Evolutionary conservation across 2,797 vertebrate species (phyloP), one percentile per base, ranked within the genome.

Genomic region (Myiotriccus ornatus): DNA sequence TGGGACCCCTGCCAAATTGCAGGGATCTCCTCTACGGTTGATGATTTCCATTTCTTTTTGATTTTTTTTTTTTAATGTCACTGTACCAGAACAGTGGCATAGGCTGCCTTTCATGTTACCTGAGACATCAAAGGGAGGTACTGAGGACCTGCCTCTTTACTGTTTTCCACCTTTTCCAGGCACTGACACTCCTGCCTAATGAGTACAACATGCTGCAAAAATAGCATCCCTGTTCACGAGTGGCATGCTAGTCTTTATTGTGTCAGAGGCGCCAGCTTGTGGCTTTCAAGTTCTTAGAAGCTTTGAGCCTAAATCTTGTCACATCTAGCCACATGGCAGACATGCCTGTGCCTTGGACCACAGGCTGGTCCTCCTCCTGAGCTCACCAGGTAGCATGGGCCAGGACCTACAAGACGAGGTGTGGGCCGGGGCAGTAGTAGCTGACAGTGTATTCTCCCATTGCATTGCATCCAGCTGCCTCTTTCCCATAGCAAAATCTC

Each of bases 1-100:
- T 41, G 21, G 92, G 71, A 96, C 46, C 46, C 16, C 62, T 32
- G 81, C 82, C 84, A 95, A 79, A 95, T 71, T 81, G 71, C 65
- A 85, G 89, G 49, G 28, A 82, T 89, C 87, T 91, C 80, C 60
- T 88, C 37, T 46, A 32, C 2, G 3, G 65, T 10, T 1, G 14
- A 78, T 56, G 24, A 87, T 89, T 94, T 95, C 34, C 84, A 64
- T 87, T 85, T 55, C 11, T 50, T 49, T 77, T 73, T 88, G 6
- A 62, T 68, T 79, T 84, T 53, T 87, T 84, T 84, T 84, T 88
- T 87, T 86, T 44, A n/a, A 37, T 89, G 75, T 77, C 68, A 46
- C 41, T 8, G 2, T 69, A 65, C 37, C 60, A 63, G 76, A 89
- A 56, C 16, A 52, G 78, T 75, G 73, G n/a, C 65, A 44, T n/a